phyloP scores from a whole-genome alignment of 2,797 vertebrate genomes.

The Poliocrania exsul region DNA sequence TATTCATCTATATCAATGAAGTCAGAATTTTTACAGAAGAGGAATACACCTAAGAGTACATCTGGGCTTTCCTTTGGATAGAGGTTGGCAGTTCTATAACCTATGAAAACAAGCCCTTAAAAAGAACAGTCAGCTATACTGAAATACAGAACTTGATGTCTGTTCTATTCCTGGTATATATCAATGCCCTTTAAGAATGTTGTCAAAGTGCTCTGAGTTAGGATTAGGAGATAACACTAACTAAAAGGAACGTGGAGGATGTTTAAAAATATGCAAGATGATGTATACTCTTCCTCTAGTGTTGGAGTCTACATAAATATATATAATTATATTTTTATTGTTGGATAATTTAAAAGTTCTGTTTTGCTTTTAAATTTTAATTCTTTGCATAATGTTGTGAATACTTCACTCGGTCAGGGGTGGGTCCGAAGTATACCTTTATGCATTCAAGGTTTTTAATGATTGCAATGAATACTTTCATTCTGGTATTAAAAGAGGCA shows the following conservation, averaged over 20 bases:
- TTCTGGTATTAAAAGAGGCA: neutral
- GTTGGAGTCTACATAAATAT: constrained; percentile 40
- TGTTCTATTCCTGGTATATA: neutral
- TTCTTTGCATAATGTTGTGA: constrained; percentile 23
- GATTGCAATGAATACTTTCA: constrained; percentile 23
- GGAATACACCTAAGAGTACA: neutral
- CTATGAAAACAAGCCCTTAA: neutral
- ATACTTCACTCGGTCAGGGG: neutral
- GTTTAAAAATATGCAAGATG: constrained; percentile 55
- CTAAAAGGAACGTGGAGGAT: constrained; percentile 26
- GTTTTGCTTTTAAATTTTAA: constrained; percentile 37
- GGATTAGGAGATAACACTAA: neutral
- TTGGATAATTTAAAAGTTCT: constrained; percentile 16
- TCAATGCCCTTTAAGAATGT: constrained; percentile 9
- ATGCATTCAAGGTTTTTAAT: neutral
- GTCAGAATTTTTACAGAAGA: neutral
- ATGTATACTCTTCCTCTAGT: constrained; percentile 23
- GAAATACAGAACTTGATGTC: neutral
- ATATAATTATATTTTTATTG: constrained; percentile 55
- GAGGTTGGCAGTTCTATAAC: neutral
- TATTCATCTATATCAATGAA: neutral
- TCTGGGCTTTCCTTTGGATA: neutral
- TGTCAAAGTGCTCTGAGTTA: neutral
- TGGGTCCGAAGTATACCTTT: neutral
- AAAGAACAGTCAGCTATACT: neutral